phyloP scores from a whole-genome alignment of 2,113 vertebrate species.

The Eurystomus gularis region DNA sequence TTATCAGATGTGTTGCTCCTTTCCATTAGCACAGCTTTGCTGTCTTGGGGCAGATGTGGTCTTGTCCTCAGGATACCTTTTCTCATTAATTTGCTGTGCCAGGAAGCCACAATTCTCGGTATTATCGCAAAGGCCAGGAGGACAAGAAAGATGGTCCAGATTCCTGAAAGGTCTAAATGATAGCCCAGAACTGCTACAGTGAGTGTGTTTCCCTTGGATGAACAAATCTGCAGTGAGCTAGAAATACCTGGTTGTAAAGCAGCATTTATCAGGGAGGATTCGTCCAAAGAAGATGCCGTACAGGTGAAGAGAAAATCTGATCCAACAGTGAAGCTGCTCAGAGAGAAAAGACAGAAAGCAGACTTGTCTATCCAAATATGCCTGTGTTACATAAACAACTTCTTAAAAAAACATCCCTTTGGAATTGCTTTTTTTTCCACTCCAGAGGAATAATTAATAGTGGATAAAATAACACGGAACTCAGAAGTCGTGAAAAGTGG shows the following conservation, averaged over 20 bases:
- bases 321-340: not conserved
- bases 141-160: not conserved
- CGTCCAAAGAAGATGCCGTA: accelerated
- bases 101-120: not conserved
- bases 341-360: not conserved
- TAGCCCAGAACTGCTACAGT: not conserved
- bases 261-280: not conserved
- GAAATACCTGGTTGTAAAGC: not conserved
- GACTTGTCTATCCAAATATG: not conserved
- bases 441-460: not conserved
- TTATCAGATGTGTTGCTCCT: not conserved
- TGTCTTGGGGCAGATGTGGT: not conserved
- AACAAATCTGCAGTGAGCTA: not conserved
- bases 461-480: not conserved
- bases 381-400: not conserved
- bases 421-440: not conserved
- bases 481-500: not conserved
- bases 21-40: not conserved
- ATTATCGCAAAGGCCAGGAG: not conserved
- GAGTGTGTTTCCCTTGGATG: not conserved
- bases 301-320: not conserved
- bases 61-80: not conserved
- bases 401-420: not conserved
- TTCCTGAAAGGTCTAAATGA: not conserved
- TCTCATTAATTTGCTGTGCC: not conserved